phyloP scores from a whole-genome alignment of 2,888 invertebrate genomes.

The Agelastica alni region DNA sequence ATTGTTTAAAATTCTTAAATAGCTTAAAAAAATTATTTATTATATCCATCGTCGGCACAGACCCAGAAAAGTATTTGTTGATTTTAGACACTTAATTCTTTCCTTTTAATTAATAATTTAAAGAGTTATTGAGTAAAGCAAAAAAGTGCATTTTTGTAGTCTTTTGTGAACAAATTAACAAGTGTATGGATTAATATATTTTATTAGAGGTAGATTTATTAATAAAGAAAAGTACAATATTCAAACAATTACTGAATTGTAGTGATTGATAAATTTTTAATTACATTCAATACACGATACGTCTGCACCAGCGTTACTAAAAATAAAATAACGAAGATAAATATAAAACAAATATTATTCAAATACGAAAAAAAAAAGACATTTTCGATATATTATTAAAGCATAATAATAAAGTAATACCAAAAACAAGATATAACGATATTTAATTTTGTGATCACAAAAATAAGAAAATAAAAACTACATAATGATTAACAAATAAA shows the following conservation, averaged over 20 bases:
- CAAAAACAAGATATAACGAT: constrained; percentile 31
- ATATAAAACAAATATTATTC: constrained; percentile 40
- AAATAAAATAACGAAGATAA: constrained; percentile 44
- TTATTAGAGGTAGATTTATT: constrained; percentile 60
- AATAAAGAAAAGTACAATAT: constrained; percentile 57
- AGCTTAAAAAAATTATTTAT: too few relatives aligned
- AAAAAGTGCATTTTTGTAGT: constrained; percentile 6
- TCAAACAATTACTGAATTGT: constrained; percentile 53
- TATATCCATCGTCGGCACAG: too few relatives aligned
- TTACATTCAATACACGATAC: constrained; percentile 43
- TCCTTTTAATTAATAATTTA: too few relatives aligned
- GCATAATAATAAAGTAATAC: constrained; percentile 36
- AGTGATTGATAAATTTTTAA: constrained; percentile 39
- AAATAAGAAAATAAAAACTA: constrained; percentile 28
- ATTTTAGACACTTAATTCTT: too few relatives aligned
- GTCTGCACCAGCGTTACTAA: constrained; percentile 47
- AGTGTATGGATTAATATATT: constrained; percentile 21
- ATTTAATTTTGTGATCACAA: constrained; percentile 35
- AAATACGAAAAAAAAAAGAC: constrained; percentile 25
- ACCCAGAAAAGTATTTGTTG: too few relatives aligned
- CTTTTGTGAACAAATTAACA: not conserved
- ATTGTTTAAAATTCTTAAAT: too few relatives aligned
- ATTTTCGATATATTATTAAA: constrained; percentile 35
- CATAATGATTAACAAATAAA: constrained; percentile 20
- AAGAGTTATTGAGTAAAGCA: too few relatives aligned